These are phyloP conservation scores for Orchestes rusci DNA, from an alignment of 2,888 invertebrate species.

Conservation along the genomic window DNA sequence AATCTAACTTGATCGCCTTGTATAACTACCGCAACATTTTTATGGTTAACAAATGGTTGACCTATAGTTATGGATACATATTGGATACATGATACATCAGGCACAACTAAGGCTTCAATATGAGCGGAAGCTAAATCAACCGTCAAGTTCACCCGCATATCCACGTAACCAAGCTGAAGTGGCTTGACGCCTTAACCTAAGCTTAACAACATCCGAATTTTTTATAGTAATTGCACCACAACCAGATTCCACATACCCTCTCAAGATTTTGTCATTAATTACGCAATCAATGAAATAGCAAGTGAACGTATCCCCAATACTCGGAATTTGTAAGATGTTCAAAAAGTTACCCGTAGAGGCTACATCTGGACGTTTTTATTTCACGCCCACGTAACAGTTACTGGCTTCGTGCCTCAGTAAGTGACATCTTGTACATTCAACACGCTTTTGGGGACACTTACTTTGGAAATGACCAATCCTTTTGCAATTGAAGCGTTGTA, in stretches of 20 bases:
- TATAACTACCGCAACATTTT: neutral
- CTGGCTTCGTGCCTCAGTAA: neutral
- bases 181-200: neutral
- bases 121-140: neutral
- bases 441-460: neutral
- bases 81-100: neutral
- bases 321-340: too few species aligned
- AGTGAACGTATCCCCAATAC: too few species aligned
- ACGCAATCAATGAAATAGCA: too few species aligned
- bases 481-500: neutral
- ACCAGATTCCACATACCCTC: conserved; percentile 7
- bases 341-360: too few species aligned
- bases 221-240: conserved; percentile 4
- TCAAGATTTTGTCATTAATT: neutral
- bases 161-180: neutral
- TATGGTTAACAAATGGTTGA: neutral
- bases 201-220: neutral
- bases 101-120: neutral
- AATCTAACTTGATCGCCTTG: neutral
- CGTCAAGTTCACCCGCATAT: neutral
- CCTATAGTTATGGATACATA: neutral
- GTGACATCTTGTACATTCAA: neutral
- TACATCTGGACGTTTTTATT: too few species aligned
- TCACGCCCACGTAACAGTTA: neutral
- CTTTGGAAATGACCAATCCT: neutral